Conservation (phyloP, 2,888 invertebrate species). For the Ophonus ardosiacus region DNA sequence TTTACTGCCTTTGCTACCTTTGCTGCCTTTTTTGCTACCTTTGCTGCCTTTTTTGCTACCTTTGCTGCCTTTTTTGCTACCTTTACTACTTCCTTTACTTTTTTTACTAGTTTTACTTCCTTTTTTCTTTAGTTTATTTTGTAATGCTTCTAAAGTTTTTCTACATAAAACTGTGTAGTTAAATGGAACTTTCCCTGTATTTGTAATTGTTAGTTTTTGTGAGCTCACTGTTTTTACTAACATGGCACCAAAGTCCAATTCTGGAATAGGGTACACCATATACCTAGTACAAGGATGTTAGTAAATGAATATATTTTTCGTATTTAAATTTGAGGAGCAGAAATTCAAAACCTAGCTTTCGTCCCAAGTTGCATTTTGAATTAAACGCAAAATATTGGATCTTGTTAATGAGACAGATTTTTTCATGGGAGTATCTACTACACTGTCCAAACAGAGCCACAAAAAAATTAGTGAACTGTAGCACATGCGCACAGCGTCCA, state of each 20-base stretch:
- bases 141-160: constrained; percentile 64
- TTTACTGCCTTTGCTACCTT: neutral
- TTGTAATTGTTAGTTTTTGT: constrained; percentile 79
- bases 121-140: constrained; percentile 34
- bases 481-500: too few species aligned
- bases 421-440: too few species aligned
- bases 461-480: too few species aligned
- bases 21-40: neutral
- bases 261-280: constrained; percentile 78
- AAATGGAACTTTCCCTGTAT: constrained; percentile 80
- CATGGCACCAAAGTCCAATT: constrained; percentile 80
- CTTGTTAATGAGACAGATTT: too few species aligned
- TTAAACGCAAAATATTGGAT: too few species aligned
- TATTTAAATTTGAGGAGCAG: too few species aligned
- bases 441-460: too few species aligned
- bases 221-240: constrained; percentile 77
- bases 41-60: constrained; percentile 30
- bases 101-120: constrained; percentile 60
- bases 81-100: neutral
- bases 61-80: constrained; percentile 21
- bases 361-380: too few species aligned
- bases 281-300: constrained; percentile 75
- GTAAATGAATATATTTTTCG: neutral
- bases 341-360: too few species aligned
- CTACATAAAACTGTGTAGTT: constrained; percentile 69